Evolutionary conservation across 2,797 vertebrate genomes (phyloP), one percentile per base, ranked within the genome.

Genomic region (Scyliorhinus canicula): DNA sequence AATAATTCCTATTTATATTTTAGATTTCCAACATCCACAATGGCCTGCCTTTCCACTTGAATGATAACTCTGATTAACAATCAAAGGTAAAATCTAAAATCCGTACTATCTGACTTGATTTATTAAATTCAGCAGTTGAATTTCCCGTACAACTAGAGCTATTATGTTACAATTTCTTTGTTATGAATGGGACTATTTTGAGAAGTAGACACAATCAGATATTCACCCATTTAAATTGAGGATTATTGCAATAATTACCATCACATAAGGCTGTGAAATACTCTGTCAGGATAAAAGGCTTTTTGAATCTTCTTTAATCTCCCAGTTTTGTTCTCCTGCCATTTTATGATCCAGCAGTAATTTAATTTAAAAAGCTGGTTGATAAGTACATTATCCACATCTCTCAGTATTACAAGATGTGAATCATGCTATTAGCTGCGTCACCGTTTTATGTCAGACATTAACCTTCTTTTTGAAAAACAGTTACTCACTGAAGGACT

Each of bases 301-400:
- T 55, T 55, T 6, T 57, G 52, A 88, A 88, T 79, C 77, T 79
- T 19, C 77, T 5, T 44, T 79, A 79, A 47, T 47, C 77, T 79
- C 6, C 77, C n/a, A 79, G 71, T 79, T 19, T 79, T 79, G n/a
- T 79, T 82, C 40, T 44, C 16, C 3, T 82, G 77, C 40, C 19
- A 44, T 82, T 82, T 82, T 47, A 44, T 82, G 77, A 82, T 82
- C 77, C 77, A 82, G n/a, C 77, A 44, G 40, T 82, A 82, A 82
- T 82, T 82, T 82, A 82, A 82, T 82, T 82, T 82, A 82, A 47
- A 11, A 82, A 82, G 77, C 40, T 44, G 16, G 77, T 14, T 82
- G 40, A 82, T 82, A 82, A 44, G n/a, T 24, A 8, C 16, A 82
- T 82, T 82, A 82, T 82, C 77, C 40, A 82, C 40, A 82, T 82